Conservation (phyloP, 2,797 vertebrate genomes). For the Phrynocephalus forsythii region DNA sequence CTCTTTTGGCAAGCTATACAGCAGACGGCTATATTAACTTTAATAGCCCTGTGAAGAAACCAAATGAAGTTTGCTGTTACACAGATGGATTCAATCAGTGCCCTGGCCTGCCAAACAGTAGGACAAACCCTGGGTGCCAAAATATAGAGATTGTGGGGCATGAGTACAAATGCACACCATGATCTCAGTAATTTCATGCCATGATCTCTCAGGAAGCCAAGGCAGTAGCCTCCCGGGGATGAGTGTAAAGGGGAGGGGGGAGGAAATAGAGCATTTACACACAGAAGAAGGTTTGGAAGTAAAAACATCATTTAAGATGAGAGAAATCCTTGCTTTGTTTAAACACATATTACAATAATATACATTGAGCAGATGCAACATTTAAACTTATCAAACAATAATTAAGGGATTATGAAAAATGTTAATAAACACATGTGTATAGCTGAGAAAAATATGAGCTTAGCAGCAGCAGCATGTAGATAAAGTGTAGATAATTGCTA, state of each 20-base stretch:
- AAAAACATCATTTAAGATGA: not conserved
- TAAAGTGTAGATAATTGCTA: too few species aligned
- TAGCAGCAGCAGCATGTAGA: too few species aligned
- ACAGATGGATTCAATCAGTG: not conserved
- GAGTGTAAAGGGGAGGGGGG: not conserved
- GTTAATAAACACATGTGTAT: too few species aligned
- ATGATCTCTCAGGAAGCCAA: not conserved
- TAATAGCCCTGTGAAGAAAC: not conserved
- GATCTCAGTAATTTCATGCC: not conserved
- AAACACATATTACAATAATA: not conserved
- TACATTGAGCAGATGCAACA: too few species aligned
- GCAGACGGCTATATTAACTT: rapidly evolving
- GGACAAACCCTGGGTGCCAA: not conserved
- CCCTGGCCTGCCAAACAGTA: too few species aligned
- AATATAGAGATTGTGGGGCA: not conserved
- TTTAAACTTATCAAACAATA: too few species aligned
- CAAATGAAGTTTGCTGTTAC: not conserved
- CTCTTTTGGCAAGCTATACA: not conserved
- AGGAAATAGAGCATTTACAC: not conserved
- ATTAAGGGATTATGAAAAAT: too few species aligned
- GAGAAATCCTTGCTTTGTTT: not conserved
- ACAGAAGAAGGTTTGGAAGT: not conserved
- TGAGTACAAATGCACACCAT: not conserved
- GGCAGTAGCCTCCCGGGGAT: not conserved
- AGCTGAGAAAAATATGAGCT: too few species aligned